These are phyloP conservation scores for Enteromius afrohamiltoni DNA, from an alignment of 2,797 vertebrate genomes.

Conservation along the genomic window DNA sequence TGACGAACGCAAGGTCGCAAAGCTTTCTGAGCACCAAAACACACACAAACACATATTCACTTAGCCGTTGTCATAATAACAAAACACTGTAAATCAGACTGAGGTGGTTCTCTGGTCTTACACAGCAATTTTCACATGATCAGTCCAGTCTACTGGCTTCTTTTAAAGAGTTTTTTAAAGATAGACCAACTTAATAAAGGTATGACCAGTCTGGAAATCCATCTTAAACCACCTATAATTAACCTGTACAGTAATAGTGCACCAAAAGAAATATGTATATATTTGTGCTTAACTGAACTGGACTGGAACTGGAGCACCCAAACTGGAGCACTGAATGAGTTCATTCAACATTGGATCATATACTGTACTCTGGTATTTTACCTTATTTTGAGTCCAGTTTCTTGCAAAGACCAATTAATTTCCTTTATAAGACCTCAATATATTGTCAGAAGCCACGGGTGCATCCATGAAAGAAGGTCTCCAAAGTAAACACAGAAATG, in stretches of 20 bases:
- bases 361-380: not conserved
- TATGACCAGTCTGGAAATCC: not conserved
- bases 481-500: not conserved
- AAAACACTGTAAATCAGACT: not conserved
- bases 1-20: not conserved
- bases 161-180: not conserved
- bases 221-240: not conserved
- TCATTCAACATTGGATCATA: not conserved
- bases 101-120: not conserved
- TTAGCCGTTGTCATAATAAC: not conserved
- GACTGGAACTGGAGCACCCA: not conserved
- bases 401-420: not conserved
- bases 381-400: not conserved
- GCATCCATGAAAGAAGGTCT: not conserved
- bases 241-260: not conserved
- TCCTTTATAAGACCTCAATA: not conserved
- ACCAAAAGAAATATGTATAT: not conserved
- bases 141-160: not conserved
- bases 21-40: not conserved
- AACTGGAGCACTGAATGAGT: not conserved
- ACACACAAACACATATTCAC: not conserved
- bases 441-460: not conserved
- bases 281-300: not conserved
- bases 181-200: not conserved
- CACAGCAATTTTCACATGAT: not conserved